These are phyloP conservation scores for Botia almorhae DNA, from an alignment of 2,797 vertebrate species.

Conservation along the genomic window DNA sequence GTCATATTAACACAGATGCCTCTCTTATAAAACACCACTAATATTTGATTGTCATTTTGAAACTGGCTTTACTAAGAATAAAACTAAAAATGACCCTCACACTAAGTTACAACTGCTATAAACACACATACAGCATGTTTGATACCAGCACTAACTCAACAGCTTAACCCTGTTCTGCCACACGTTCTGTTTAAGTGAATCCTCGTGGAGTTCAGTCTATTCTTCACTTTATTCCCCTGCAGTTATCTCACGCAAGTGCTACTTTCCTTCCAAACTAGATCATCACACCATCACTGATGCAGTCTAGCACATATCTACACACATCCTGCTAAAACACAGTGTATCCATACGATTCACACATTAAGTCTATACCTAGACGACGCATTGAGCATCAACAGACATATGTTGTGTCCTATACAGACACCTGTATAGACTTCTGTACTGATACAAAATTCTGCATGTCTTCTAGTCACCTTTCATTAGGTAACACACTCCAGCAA, in stretches of 20 bases:
- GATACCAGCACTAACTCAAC: not conserved
- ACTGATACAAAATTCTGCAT: no score
- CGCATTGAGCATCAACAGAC: not conserved
- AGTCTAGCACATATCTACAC: not conserved
- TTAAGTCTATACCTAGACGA: no score
- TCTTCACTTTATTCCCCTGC: constrained; percentile 37
- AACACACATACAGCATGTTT: not conserved
- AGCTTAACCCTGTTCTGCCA: not conserved
- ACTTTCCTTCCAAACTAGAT: constrained; percentile 13
- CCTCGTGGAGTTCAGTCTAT: constrained; percentile 39
- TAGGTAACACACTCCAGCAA: not conserved
- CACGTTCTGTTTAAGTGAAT: constrained; percentile 21
- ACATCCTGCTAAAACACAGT: not conserved
- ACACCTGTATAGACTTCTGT: no score
- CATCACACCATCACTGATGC: constrained; percentile 20
- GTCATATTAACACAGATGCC: no score
- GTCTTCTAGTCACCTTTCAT: not conserved
- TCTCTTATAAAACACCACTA: no score
- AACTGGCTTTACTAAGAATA: no score
- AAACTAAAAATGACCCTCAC: no score
- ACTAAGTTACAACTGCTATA: no score
- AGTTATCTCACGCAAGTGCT: not conserved
- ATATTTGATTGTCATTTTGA: no score
- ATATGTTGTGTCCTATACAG: not conserved
- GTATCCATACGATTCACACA: no score